phyloP scores from a whole-genome alignment of 2,888 invertebrate genomes.

The Lucinisca nassula region DNA sequence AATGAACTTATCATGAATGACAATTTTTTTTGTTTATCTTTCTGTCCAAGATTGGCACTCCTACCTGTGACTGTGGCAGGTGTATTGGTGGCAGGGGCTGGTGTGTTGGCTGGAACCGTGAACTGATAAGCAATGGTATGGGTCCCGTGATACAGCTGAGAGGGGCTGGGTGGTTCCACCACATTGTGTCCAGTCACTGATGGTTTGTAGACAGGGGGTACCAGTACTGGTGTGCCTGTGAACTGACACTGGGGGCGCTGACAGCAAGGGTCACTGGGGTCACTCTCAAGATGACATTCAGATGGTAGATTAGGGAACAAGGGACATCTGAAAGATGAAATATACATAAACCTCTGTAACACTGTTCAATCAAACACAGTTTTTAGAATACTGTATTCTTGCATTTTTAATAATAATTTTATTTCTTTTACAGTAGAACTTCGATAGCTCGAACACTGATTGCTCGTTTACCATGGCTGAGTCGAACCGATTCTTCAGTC shows the following conservation, averaged over 20 bases:
- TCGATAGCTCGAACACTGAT: too few species aligned
- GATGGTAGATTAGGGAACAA: slow-evolving; percentile 74
- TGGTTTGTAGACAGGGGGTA: slow-evolving; percentile 73
- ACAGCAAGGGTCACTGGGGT: slow-evolving; percentile 79
- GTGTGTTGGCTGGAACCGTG: slow-evolving; percentile 61
- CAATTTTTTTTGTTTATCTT: too few species aligned
- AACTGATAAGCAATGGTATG: slow-evolving; percentile 62
- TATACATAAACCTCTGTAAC: too few species aligned
- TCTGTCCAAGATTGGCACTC: too few species aligned
- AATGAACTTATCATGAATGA: too few species aligned
- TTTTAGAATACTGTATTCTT: too few species aligned
- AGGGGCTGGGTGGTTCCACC: slow-evolving; percentile 73
- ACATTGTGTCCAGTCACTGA: slow-evolving; percentile 72
- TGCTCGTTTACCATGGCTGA: too few species aligned
- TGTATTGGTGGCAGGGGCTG: slow-evolving; percentile 30
- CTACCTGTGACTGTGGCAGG: neutral
- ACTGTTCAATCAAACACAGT: too few species aligned
- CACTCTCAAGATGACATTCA: slow-evolving; percentile 72
- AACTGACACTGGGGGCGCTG: slow-evolving; percentile 74
- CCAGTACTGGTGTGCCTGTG: slow-evolving; percentile 73
- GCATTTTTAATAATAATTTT: too few species aligned
- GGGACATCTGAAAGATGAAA: slow-evolving; percentile 74
- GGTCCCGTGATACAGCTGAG: slow-evolving; percentile 72
- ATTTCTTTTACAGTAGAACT: too few species aligned
- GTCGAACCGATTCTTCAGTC: too few species aligned